Base-by-base conservation (phyloP, 2,797 vertebrate genomes). In the Petrocephalus schoutedeni region DNA sequence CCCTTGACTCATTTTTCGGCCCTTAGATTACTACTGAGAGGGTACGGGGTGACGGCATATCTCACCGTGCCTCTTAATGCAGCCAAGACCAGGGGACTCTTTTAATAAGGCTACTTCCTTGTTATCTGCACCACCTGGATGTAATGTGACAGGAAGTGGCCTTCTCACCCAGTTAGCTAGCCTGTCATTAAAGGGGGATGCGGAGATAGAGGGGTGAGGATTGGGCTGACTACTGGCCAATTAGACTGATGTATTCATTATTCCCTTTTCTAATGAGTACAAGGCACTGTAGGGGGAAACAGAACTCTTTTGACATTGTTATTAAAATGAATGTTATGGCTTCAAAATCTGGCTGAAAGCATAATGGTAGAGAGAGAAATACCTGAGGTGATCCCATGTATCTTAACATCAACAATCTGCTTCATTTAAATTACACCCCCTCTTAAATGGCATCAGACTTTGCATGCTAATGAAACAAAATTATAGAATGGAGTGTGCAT, bases 171-270 rank as follows among this genome's bases (percentile, higher is more conserved):
- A 89, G 80, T 88, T 87, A 87, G 87, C 88, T 67, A 64, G 86
- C 74, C 77, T 87, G 28, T 87, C 54, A 89, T 82, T 49, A 56
- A 88, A 80, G 88, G 87, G 71, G 88, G 86, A 51, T 49, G 74
- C 19, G 74, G 0, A 19, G 32, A 74, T 74, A 74, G 67, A 41
- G 67, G 67, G 67, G 67, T 74, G 67, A 32, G 56, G 82, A 23
- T 53, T 36, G 49, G 23, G 87, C 58, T 86, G 86, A 56, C 89
- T 90, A 89, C 82, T 53, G 77, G 87, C 88, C 90, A 89, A 90
- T 91, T 89, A 90, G 87, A 53, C 89, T 85, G 89, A 90, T 89
- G 89, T 89, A 90, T 77, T 88, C 87, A 82, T 89, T 89, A 88
- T 87, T 90, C 85, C 86, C 57, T 89, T 88, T 90, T 91, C 80